phyloP scores from a whole-genome alignment of 2,113 vertebrate genomes.

The Periophthalmus modestus region DNA sequence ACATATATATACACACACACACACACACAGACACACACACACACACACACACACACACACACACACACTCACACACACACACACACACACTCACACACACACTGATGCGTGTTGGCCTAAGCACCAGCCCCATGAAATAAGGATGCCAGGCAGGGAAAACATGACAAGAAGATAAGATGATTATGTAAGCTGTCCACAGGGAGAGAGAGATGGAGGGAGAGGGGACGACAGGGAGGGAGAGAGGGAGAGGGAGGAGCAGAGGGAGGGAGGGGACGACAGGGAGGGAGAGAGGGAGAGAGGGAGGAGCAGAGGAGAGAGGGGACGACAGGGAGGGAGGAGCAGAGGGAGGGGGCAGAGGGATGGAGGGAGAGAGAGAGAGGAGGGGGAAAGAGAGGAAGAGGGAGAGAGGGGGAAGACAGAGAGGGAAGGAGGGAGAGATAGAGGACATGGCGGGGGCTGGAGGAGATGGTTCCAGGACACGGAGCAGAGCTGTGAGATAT shows the following conservation, averaged over 20 bases:
- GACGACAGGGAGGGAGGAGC: neutral
- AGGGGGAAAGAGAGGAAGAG: no score
- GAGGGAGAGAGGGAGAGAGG: neutral
- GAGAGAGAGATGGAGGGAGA: constrained; percentile 10
- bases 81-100: neutral
- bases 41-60: neutral
- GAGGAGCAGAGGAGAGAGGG: neutral
- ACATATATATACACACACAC: constrained; percentile 4
- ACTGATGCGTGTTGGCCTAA: neutral
- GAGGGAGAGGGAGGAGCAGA: neutral
- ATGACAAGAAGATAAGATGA: constrained; percentile 45
- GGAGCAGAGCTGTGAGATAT: neutral
- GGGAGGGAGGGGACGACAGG: no score
- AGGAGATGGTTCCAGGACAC: neutral
- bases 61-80: neutral
- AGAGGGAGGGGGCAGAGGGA: no score
- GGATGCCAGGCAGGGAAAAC: constrained; percentile 34
- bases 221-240: neutral
- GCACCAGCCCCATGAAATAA: constrained; percentile 45
- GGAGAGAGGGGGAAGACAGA: no score
- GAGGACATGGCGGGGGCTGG: neutral
- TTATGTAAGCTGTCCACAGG: constrained; percentile 48
- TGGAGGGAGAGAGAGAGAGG: no score
- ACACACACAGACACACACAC: neutral
- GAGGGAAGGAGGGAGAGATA: neutral